These are phyloP conservation scores for Temnothorax nylanderi DNA, from an alignment of 1,140 invertebrate genomes.

Conservation along the genomic window DNA sequence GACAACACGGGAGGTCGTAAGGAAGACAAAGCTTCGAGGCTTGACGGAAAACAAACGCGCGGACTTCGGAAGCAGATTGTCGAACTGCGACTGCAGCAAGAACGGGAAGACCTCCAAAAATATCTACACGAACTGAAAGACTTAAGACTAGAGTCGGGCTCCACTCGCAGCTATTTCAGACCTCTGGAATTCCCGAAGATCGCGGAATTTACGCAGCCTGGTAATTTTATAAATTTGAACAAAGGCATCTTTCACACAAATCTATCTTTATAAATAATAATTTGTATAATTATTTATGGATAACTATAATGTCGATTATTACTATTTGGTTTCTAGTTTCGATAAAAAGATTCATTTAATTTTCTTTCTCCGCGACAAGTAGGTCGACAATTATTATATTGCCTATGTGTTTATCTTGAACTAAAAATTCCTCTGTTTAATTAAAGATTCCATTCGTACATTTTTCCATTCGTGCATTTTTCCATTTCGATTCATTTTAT, in stretches of 20 bases:
- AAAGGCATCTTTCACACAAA: not conserved
- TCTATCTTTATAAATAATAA: not conserved
- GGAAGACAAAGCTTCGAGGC: conserved; percentile 48
- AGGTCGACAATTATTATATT: not conserved
- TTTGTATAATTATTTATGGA: not conserved
- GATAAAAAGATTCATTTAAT: not conserved
- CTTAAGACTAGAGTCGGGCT: conserved; percentile 37
- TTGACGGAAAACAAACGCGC: conserved; percentile 45
- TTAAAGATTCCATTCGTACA: not conserved
- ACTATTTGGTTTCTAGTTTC: not conserved
- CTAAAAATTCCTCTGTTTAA: not conserved
- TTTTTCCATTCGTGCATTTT: not conserved
- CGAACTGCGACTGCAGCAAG: conserved; percentile 59
- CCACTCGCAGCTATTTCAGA: conserved; percentile 56
- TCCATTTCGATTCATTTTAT: conserved; percentile 14
- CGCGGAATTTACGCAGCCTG: conserved; percentile 66
- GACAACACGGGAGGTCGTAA: conserved; percentile 5
- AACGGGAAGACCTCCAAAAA: conserved; percentile 68
- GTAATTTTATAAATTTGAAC: conserved; percentile 58
- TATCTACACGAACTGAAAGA: conserved; percentile 68
- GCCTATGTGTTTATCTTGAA: not conserved
- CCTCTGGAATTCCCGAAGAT: conserved; percentile 79
- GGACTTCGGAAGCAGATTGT: conserved; percentile 56
- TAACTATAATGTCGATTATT: not conserved
- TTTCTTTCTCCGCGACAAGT: conserved; percentile 12